phyloP scores from a whole-genome alignment of 2,797 vertebrate species.

The Zalophus californianus region DNA sequence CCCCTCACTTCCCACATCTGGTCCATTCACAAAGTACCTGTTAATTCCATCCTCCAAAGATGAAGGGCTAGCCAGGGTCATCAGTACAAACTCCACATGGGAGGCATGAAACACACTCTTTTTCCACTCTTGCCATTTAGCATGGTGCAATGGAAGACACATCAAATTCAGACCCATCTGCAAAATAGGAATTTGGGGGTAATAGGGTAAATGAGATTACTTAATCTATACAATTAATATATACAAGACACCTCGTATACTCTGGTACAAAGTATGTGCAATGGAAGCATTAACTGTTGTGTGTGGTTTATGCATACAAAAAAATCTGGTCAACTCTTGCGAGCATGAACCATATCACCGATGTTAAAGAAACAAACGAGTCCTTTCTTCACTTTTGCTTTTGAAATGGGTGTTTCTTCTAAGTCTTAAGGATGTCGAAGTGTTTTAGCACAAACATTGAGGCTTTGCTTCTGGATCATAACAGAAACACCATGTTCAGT shows the following conservation, averaged over 20 bases:
- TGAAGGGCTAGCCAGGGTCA: not conserved
- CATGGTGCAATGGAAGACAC: not conserved
- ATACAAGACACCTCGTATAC: not conserved
- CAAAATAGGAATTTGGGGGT: not conserved
- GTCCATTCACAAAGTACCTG: not conserved
- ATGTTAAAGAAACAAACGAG: not conserved
- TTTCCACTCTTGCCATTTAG: not conserved
- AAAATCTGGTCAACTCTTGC: not conserved
- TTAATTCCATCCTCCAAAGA: not conserved
- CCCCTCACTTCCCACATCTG: not conserved
- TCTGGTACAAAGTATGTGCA: no score
- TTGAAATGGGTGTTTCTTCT: not conserved
- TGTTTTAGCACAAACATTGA: not conserved
- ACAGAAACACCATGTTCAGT: not conserved
- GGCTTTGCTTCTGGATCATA: not conserved
- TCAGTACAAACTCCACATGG: not conserved
- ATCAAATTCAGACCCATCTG: not conserved
- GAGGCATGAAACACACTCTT: not conserved
- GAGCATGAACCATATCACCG: not conserved
- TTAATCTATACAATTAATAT: not conserved
- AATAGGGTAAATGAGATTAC: not conserved
- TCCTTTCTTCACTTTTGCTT: not conserved
- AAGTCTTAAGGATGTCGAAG: not conserved
- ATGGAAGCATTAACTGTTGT: fast-evolving
- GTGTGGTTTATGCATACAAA: not conserved